Base-by-base conservation (phyloP, 2,888 invertebrate genomes). In the Ormia ochracea region DNA sequence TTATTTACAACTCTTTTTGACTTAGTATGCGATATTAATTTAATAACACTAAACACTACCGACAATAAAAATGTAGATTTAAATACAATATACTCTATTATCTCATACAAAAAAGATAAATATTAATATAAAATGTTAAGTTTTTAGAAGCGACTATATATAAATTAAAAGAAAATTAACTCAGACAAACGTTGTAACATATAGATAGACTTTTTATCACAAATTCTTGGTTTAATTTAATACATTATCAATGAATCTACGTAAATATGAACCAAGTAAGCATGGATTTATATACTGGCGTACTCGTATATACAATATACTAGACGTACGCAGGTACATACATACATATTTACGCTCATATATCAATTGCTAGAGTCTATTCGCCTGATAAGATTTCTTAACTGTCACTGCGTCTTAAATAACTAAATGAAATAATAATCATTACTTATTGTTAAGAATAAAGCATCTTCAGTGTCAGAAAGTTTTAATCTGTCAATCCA, bases 361-460 rank as follows among this genome's bases (percentile, higher is more conserved):
- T 48, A 14, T 36, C 5, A 17, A 19, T 26, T 31, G 43, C 14
- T 41, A 61, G 31, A n/a, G 14, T 59, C 19, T 19, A 21, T 66
- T 43, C 41, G 5, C 66, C 41, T 75, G 75, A 75, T 75, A 75
- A 75, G 68, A 68, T 61, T 52, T 45, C 21, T 43, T 54, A 58
- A 58, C 26, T 45, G 65, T 26, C 56, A 63, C 58, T 52, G 50
- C 56, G 61, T 75, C 50, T 68, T 9, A 61, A 54, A 59, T 17
- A 2, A 73, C 43, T 38, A 36, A 48, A 43, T 23, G 9, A 38
- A 48, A n/a, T n/a, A 48, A 21, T 7, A 54, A 28, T 12, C 45
- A 26, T 14, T 66, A 23, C 33, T 52, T 26, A 45, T 36, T 36
- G n/a, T 43, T 52, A 31, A 61, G 50, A 61, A 61, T 19, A 26